phyloP scores from a whole-genome alignment of 2,113 vertebrate genomes.

The Dipodomys ordii region DNA sequence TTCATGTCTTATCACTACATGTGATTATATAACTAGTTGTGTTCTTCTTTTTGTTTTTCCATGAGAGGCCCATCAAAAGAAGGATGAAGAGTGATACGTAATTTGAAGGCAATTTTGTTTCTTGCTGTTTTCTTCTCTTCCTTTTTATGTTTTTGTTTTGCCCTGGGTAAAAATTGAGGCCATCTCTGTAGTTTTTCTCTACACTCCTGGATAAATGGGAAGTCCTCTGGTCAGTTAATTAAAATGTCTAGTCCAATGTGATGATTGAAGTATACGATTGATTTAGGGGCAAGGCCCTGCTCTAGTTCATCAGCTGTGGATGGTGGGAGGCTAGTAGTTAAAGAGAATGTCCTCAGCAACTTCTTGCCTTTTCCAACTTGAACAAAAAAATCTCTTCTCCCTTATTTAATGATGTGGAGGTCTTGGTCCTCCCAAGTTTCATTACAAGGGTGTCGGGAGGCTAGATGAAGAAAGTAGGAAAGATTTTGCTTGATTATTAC shows the following conservation, averaged over 20 bases:
- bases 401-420: conserved; percentile 34
- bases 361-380: conserved; percentile 40
- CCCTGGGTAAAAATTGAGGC: background rate
- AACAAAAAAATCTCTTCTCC: background rate
- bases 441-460: background rate
- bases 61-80: conserved; percentile 27
- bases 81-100: background rate
- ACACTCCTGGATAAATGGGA: background rate
- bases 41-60: conserved; percentile 31
- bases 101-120: conserved; percentile 49
- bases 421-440: background rate
- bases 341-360: background rate
- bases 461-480: background rate
- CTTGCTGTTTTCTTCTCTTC: background rate
- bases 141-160: conserved; percentile 11
- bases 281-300: background rate
- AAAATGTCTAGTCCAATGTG: background rate
- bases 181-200: conserved; percentile 16
- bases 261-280: conserved; percentile 22
- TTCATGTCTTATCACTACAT: background rate
- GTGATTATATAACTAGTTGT: background rate
- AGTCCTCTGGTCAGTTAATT: background rate
- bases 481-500: conserved; percentile 9
- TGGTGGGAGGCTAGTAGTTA: background rate
- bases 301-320: background rate